phyloP scores from a whole-genome alignment of 2,888 invertebrate genomes.

The Pycnomerus fuliginosus region DNA sequence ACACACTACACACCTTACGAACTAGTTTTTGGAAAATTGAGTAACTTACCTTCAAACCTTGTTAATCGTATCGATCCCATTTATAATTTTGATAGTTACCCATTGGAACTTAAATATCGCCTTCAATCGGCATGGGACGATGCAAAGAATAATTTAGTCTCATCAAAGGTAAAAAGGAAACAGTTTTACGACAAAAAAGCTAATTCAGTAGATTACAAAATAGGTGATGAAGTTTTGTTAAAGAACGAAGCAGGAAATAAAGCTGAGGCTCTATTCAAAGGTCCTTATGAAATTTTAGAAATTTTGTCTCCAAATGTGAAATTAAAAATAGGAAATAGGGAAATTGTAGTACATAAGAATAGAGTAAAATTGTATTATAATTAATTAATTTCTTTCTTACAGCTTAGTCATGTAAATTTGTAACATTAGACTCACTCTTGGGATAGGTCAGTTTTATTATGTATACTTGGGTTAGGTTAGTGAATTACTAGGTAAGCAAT shows the following conservation, averaged over 20 bases:
- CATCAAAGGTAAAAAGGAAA: background rate
- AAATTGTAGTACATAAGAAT: background rate
- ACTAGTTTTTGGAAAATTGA: background rate
- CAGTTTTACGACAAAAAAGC: background rate
- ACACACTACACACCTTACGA: background rate
- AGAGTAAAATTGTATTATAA: background rate
- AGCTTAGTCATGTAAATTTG: too few relatives aligned
- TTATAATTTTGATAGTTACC: conserved; percentile 1
- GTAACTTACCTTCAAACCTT: conserved; percentile 1
- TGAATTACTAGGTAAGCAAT: too few relatives aligned
- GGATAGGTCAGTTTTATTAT: too few relatives aligned
- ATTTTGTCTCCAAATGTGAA: background rate
- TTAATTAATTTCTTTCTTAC: background rate
- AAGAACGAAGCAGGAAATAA: background rate
- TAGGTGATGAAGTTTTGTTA: background rate
- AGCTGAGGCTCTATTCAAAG: background rate
- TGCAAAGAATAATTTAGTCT: background rate
- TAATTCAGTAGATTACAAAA: background rate
- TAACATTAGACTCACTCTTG: too few relatives aligned
- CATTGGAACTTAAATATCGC: background rate
- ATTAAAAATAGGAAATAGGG: background rate
- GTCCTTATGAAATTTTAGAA: background rate
- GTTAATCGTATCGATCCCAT: conserved; percentile 2
- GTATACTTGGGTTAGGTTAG: too few relatives aligned
- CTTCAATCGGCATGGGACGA: background rate